These are phyloP conservation scores for Thermophis baileyi DNA, from an alignment of 2,113 vertebrate species.

Conservation along the genomic window DNA sequence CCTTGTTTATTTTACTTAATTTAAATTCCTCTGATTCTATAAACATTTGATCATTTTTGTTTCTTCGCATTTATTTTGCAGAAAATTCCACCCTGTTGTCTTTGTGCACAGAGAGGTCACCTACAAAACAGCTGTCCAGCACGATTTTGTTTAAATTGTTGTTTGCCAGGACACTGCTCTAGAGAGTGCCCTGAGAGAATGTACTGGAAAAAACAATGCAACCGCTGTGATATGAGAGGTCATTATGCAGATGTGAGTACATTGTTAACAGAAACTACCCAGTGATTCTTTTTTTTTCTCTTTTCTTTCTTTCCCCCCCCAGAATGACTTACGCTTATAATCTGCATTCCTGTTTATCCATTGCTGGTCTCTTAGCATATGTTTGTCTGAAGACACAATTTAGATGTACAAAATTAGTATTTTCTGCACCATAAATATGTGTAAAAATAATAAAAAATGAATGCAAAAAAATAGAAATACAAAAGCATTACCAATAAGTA, in stretches of 20 bases:
- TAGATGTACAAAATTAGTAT: neutral
- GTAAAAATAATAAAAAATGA: neutral
- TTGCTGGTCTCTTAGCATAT: neutral
- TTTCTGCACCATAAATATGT: neutral
- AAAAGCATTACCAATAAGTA: neutral
- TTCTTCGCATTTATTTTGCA: constrained; percentile 40
- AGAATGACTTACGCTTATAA: neutral
- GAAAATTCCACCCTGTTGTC: constrained; percentile 79
- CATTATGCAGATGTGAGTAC: constrained; percentile 91
- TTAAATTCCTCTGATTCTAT: neutral
- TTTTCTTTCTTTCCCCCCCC: neutral
- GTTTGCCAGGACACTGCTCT: constrained; percentile 78
- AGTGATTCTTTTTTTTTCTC: neutral
- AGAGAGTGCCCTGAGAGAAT: constrained; percentile 77
- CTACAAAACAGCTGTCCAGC: constrained; percentile 72
- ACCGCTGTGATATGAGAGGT: constrained; percentile 86
- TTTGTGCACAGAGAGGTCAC: constrained; percentile 83
- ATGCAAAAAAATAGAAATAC: neutral
- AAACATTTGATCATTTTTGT: neutral
- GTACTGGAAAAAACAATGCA: constrained; percentile 83
- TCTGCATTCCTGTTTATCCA: neutral
- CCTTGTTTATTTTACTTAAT: neutral
- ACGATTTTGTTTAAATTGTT: constrained; percentile 86
- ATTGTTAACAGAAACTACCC: neutral
- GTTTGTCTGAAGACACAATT: neutral